phyloP scores from a whole-genome alignment of 2,797 vertebrate genomes.

The Botia kubotai region DNA sequence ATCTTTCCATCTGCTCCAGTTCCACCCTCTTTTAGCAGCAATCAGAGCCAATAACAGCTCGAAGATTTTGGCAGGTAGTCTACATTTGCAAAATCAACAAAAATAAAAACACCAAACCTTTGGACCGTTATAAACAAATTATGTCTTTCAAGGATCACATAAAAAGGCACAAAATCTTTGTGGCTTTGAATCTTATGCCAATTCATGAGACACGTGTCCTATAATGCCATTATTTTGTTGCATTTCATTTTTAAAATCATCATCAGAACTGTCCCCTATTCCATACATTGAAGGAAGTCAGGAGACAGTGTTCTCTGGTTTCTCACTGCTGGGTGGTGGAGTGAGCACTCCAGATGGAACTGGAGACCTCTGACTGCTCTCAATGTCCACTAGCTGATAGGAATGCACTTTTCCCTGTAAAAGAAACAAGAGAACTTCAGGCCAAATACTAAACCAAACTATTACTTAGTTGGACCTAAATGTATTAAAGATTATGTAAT shows the following conservation, averaged over 20 bases:
- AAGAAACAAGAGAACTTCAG: conserved; percentile 23
- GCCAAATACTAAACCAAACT: neutral
- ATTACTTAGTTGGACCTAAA: neutral
- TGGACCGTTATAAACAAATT: conserved; percentile 66
- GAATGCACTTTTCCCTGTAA: conserved; percentile 86
- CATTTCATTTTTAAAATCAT: neutral
- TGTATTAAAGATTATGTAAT: neutral
- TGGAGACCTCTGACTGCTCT: conserved; percentile 79
- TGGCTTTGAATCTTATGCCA: conserved; percentile 23
- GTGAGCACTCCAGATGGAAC: conserved; percentile 89
- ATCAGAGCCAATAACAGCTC: conserved; percentile 81
- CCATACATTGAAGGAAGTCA: conserved; percentile 42
- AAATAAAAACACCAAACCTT: conserved; percentile 48
- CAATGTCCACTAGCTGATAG: conserved; percentile 82
- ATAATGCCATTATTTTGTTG: conserved; percentile 43
- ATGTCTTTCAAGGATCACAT: conserved; percentile 49
- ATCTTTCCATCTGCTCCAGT: conserved; percentile 73
- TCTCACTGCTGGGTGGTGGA: conserved; percentile 91
- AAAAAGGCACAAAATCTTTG: neutral
- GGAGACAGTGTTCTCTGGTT: conserved; percentile 66
- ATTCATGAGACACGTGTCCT: conserved; percentile 43
- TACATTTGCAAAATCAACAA: conserved; percentile 47
- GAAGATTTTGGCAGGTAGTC: conserved; percentile 82
- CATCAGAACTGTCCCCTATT: neutral
- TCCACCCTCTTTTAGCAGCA: conserved; percentile 92